Base-by-base conservation (phyloP, 2,888 invertebrate genomes). In the Cetonia aurata region DNA sequence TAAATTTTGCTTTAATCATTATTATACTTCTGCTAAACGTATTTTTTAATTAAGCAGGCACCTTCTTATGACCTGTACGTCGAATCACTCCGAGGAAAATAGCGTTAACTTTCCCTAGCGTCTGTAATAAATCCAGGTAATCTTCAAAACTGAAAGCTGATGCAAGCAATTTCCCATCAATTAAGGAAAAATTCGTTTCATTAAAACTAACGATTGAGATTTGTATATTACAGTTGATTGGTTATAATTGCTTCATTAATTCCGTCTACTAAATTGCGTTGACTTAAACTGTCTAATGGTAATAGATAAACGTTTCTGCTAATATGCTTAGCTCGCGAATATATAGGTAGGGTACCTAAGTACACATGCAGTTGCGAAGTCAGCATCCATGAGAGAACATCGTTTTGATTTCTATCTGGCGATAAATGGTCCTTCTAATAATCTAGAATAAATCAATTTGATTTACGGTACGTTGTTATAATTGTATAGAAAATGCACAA, bases 231-330 rank as follows among this genome's bases (percentile, higher is more conserved):
- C 50, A 52, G 19, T 50, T 50, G 37, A 65, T 65, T 65, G 62
- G 50, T n/a, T 41, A 37, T 65, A 65, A 65, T 65, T 65, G 62
- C 62, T 65, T 65, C 62, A 65, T 50, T 65, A 65, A 65, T 50
- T 65, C 62, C 37, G 13, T 6, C 62, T 37, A 46, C 13, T 50
- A 65, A 65, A 8, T 31, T 65, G 31, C 31, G 25, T 50, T 33
- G 50, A 65, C 19, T 65, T 13, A 50, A 65, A 65, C 62, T 65
- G 12, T 33, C 50, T 65, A 65, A 65, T 50, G 62, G n/a, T 37
- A 52, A 50, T 15, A 65, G 50, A 50, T 65, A 65, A 65, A 65
- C 52, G 17, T 65, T 65, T 65, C 50, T 65, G n/a, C 50, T 9
- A 48, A 48, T 65, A 65, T 50, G 37, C 42, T 57, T 9, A 42